Conservation (phyloP, 2,888 invertebrate genomes). For the Drosophila borborema region DNA sequence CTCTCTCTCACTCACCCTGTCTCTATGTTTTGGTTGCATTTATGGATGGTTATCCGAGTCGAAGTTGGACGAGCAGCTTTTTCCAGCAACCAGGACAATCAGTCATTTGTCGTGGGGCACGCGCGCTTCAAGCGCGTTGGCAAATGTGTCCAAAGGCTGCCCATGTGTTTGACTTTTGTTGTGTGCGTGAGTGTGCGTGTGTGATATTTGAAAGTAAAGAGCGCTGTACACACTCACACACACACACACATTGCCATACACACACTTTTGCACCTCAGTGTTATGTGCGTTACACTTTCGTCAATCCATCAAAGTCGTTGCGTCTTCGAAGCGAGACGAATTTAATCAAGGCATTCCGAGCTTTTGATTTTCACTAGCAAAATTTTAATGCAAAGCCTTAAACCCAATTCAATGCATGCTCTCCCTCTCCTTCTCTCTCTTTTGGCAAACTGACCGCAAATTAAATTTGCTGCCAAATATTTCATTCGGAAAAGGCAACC, state of each 20-base stretch:
- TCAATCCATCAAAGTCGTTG: slow-evolving; percentile 64
- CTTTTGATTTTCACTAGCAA: slow-evolving; percentile 41
- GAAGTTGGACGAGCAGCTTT: slow-evolving; percentile 22
- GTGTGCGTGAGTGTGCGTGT: slow-evolving; percentile 18
- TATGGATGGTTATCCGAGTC: slow-evolving; percentile 52
- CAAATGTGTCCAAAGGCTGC: slow-evolving; percentile 57
- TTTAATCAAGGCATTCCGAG: slow-evolving; percentile 54
- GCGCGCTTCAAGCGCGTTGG: slow-evolving; percentile 32
- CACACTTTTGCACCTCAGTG: slow-evolving; percentile 48
- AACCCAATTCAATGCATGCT: not conserved
- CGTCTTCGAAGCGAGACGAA: slow-evolving; percentile 42
- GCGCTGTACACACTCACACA: slow-evolving; percentile 4
- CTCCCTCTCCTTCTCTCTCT: not conserved
- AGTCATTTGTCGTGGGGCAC: slow-evolving; percentile 54
- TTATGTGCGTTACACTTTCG: slow-evolving; percentile 36
- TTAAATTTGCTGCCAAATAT: slow-evolving; percentile 59
- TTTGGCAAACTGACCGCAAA: slow-evolving; percentile 47
- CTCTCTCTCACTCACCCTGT: not conserved
- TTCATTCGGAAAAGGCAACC: slow-evolving; percentile 46
- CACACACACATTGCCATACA: slow-evolving; percentile 6
- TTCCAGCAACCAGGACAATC: slow-evolving; percentile 46
- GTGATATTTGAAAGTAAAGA: slow-evolving; percentile 19
- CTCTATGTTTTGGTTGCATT: slow-evolving; percentile 40
- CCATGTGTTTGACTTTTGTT: slow-evolving; percentile 64
- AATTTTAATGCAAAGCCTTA: slow-evolving; percentile 28